Evolutionary conservation across 2,113 vertebrate genomes (phyloP).

Genomic region (Eira barbara): DNA sequence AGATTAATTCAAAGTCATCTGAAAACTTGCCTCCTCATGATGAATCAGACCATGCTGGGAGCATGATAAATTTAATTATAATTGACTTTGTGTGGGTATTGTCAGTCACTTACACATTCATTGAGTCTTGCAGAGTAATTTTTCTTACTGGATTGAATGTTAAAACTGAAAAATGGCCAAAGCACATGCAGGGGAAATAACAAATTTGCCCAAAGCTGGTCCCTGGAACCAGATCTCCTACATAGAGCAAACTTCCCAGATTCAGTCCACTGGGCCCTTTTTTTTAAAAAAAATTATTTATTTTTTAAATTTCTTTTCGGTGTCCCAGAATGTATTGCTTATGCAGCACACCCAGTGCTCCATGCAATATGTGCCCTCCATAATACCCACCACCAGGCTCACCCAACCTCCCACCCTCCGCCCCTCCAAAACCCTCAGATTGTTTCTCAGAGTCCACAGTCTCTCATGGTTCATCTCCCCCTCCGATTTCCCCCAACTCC

Average conservation of each 20-base stretch:
- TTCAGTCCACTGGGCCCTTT: background rate
- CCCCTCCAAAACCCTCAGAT: no score
- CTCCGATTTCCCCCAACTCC: no score
- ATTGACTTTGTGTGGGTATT: background rate
- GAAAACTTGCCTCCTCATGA: conserved; percentile 4
- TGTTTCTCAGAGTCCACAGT: no score
- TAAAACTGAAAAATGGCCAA: background rate
- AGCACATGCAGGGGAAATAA: background rate
- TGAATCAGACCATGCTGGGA: conserved; percentile 14
- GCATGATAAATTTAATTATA: conserved; percentile 31
- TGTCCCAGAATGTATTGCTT: no score
- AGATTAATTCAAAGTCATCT: conserved; percentile 34
- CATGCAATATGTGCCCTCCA: no score
- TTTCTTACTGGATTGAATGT: background rate
- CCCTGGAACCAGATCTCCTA: background rate
- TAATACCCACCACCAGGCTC: no score
- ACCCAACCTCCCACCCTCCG: no score
- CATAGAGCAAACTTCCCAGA: background rate
- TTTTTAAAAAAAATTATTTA: no score
- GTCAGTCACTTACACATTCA: background rate
- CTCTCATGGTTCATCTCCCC: no score
- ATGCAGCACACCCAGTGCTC: no score
- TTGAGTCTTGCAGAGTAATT: background rate
- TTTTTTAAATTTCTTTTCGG: no score
- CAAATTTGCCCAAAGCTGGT: background rate